Evolutionary conservation across 1,140 invertebrate species (phyloP).

Genomic region (Wiebesia pumilae): DNA sequence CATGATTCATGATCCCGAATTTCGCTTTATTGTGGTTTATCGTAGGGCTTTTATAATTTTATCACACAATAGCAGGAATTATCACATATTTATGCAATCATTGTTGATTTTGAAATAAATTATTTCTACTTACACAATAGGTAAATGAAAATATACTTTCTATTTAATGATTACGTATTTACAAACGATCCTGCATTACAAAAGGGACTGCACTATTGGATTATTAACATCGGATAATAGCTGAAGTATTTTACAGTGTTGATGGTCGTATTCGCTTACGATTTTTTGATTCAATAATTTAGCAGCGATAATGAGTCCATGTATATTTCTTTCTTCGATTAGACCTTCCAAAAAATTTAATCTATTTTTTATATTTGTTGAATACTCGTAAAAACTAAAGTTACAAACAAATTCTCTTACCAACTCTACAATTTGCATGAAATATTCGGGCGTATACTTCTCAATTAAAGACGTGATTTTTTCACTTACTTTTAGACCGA

Average conservation of each 20-base stretch:
- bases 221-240: constrained; percentile 46
- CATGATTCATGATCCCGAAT: constrained; percentile 25
- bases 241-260: constrained; percentile 45
- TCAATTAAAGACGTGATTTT: constrained; percentile 42
- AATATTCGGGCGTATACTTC: constrained; percentile 47
- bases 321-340: not conserved
- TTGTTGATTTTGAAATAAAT: constrained; percentile 35
- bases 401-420: constrained; percentile 33
- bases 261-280: not conserved
- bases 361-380: constrained; percentile 2
- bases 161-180: constrained; percentile 11
- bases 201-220: constrained; percentile 49
- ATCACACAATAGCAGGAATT: constrained; percentile 30
- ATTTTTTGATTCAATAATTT: constrained; percentile 39
- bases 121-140: not conserved
- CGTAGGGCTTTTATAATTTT: constrained; percentile 10
- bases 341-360: constrained; percentile 54
- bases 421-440: constrained; percentile 45
- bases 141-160: constrained; percentile 28
- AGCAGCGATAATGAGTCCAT: constrained; percentile 51
- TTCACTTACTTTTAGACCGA: constrained; percentile 40
- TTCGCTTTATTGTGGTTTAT: constrained; percentile 1
- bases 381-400: constrained; percentile 46
- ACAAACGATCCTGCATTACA: constrained; percentile 18
- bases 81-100: constrained; percentile 36